Evolutionary conservation across 2,888 invertebrate genomes (phyloP), one percentile per base, ranked within the genome.

Genomic region (Lacanobia oleracea): DNA sequence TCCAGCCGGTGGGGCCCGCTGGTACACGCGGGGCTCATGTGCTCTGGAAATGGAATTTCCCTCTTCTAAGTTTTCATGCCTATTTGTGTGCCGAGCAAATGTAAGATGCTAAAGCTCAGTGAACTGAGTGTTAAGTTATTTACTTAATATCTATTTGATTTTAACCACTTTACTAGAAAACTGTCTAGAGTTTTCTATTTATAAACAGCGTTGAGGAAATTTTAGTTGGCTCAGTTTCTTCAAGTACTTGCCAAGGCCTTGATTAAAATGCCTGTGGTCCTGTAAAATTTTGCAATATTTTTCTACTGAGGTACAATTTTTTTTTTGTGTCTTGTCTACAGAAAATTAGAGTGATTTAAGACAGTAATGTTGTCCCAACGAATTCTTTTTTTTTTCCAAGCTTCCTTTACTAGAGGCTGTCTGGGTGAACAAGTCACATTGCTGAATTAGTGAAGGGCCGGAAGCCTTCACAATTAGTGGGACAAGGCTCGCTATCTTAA

Each of bases 361-460:
- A 27, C 50, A 50, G 50, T 78, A 54, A 76, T 65, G 45, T 73
- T 56, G 79, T 62, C n/a, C 14, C 51, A 66, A 66, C 56, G 53
- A 66, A 37, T 63, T 73, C 67, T n/a, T 70, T 60, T 77, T 77
- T 77, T 61, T 77, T 10, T 70, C 45, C 45, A 62, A 27, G 51
- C 33, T 59, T 59, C 21, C 59, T 64, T 75, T 67, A 75, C 53
- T 61, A 59, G 43, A 23, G 56, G 37, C 56, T 56, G 59, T 77
- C 43, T 64, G 66, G 72, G 75, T 79, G 83, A 79, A 82, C 75
- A 72, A 75, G 81, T 79, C 64, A 69, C 79, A 79, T 62, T 67
- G 79, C 83, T 83, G 83, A 79, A 57, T 83, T 75, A 79, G 79
- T 64, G 60, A 67, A 69, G 69, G 71, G 56, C 57, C 68, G 69